Percentiles rank a stretch among this genome's conserved stretches.
Evolutionary conservation across 1,140 invertebrate species (phyloP).

Genomic region (Steinernema feltiae): DNA sequence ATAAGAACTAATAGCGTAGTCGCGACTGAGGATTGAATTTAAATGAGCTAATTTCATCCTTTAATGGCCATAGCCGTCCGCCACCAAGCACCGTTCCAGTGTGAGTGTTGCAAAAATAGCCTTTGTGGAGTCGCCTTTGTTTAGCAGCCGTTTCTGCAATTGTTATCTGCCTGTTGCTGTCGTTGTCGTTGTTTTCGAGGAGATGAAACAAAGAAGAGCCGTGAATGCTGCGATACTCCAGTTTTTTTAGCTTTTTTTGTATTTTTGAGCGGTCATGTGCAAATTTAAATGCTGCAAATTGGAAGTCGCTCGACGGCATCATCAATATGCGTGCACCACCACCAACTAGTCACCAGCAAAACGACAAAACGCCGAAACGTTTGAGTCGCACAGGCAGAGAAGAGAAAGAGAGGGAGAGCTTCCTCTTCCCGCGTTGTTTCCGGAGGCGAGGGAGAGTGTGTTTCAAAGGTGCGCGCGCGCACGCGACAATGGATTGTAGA

Average conservation of each 20-base stretch:
- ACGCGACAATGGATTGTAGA: not conserved
- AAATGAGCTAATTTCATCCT: not conserved
- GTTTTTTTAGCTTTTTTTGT: not conserved
- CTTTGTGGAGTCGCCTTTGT: not conserved
- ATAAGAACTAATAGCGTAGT: slow-evolving; percentile 1
- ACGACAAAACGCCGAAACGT: not conserved
- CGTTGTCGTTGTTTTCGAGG: no score
- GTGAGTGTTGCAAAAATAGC: not conserved
- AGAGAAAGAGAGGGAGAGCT: no score
- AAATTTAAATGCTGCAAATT: slow-evolving; percentile 10
- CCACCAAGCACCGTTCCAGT: no score
- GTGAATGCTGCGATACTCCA: not conserved
- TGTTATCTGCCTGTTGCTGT: no score
- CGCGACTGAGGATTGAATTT: not conserved
- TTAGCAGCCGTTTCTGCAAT: no score
- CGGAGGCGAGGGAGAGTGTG: not conserved
- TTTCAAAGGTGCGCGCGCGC: not conserved
- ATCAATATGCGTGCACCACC: slow-evolving; percentile 1
- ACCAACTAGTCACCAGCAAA: not conserved
- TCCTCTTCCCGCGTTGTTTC: not conserved
- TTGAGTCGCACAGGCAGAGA: no score
- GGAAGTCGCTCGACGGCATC: slow-evolving; percentile 7
- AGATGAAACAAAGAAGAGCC: not conserved
- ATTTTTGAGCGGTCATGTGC: not conserved
- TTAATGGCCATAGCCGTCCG: not conserved